Conservation (phyloP, 1,140 invertebrate species). For the Euwallacea fornicatus region DNA sequence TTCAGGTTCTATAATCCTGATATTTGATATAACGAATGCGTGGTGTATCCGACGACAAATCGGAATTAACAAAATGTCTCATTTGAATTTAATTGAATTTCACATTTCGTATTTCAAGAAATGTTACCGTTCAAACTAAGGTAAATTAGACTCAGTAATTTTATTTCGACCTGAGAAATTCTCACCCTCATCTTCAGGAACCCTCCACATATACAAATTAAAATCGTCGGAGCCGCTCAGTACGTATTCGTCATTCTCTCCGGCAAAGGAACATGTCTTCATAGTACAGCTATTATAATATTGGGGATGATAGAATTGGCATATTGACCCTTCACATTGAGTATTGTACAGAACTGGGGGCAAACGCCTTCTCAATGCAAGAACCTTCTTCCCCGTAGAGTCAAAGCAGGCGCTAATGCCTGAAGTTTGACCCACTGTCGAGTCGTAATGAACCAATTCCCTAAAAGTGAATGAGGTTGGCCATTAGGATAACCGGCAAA, state of each 20-base stretch:
- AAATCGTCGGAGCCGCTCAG: slow-evolving; percentile 94
- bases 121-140: background rate
- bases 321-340: slow-evolving; percentile 66
- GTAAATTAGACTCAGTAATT: background rate
- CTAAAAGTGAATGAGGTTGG: slow-evolving; percentile 52
- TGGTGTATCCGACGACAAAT: no score
- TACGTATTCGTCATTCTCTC: slow-evolving; percentile 83
- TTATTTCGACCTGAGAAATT: slow-evolving; percentile 23
- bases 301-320: slow-evolving; percentile 86
- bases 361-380: slow-evolving; percentile 81
- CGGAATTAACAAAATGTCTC: no score
- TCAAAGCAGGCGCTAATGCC: slow-evolving; percentile 93
- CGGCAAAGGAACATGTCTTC: slow-evolving; percentile 96
- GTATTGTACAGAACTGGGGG: slow-evolving; percentile 81
- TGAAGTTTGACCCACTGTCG: slow-evolving; percentile 68
- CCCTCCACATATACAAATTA: slow-evolving; percentile 92
- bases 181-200: slow-evolving; percentile 67
- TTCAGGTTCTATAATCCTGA: no score
- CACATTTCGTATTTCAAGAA: background rate
- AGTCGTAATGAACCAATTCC: slow-evolving; percentile 70
- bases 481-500: slow-evolving; percentile 6
- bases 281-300: slow-evolving; percentile 97
- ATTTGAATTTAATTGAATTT: no score
- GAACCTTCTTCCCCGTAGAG: slow-evolving; percentile 70
- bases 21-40: no score